phyloP scores from a whole-genome alignment of 2,888 invertebrate species.

The Coleophora flavipennella region DNA sequence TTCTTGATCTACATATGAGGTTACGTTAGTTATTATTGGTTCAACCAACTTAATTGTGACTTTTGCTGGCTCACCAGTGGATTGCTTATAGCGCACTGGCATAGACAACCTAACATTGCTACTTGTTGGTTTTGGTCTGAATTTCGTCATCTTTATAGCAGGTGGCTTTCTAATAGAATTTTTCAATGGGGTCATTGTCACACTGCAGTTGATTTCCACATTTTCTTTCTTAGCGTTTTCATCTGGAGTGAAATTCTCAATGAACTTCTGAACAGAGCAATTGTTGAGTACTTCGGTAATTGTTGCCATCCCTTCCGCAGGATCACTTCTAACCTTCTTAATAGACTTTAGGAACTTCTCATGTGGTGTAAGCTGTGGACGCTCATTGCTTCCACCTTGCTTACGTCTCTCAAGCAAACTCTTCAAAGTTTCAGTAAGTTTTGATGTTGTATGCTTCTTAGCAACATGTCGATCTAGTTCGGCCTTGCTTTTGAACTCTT shows the following conservation, averaged over 20 bases:
- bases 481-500: constrained; percentile 29
- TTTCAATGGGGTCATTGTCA: constrained; percentile 24
- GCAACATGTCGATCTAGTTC: constrained; percentile 35
- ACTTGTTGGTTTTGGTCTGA: constrained; percentile 13
- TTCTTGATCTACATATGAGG: neutral
- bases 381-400: constrained; percentile 6
- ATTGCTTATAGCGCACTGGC: constrained; percentile 37
- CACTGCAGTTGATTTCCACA: constrained; percentile 7
- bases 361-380: constrained; percentile 13
- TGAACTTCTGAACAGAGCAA: constrained; percentile 46
- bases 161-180: constrained; percentile 15
- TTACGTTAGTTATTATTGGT: neutral
- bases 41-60: constrained; percentile 30
- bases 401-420: constrained; percentile 42
- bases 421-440: constrained; percentile 48
- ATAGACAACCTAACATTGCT: constrained; percentile 23
- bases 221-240: constrained; percentile 15
- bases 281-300: constrained; percentile 25
- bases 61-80: constrained; percentile 16
- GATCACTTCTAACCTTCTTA: constrained; percentile 25
- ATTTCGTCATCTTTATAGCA: constrained; percentile 38
- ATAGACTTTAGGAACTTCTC: constrained; percentile 35
- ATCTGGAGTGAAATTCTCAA: constrained; percentile 53
- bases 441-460: constrained; percentile 36
- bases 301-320: constrained; percentile 18